Evolutionary conservation across 2,888 invertebrate genomes (phyloP).

Genomic region (Dendrolimus pini): DNA sequence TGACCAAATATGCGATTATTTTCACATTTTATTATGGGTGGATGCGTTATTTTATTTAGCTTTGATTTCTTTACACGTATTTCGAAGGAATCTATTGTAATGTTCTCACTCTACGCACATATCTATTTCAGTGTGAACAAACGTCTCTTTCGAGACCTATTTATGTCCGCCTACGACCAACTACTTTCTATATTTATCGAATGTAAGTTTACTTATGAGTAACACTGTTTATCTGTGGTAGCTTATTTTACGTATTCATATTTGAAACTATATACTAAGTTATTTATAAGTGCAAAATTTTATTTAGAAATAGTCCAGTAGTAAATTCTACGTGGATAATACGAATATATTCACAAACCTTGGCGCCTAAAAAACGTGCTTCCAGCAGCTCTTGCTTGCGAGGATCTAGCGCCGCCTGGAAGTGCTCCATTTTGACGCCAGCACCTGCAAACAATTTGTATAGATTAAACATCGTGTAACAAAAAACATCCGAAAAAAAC

Average conservation of each 20-base stretch:
- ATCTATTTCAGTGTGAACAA: conserved; percentile 12
- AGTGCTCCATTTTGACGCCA: conserved; percentile 97
- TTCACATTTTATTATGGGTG: too few relatives aligned
- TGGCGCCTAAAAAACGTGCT: conserved; percentile 96
- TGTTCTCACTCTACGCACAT: conserved; percentile 1
- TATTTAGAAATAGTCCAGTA: too few relatives aligned
- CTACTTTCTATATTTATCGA: conserved; percentile 4
- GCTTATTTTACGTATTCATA: too few relatives aligned
- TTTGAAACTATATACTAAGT: too few relatives aligned
- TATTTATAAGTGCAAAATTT: too few relatives aligned
- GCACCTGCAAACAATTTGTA: conserved; percentile 77
- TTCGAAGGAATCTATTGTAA: not conserved
- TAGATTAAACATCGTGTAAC: too few relatives aligned
- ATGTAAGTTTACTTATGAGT: not conserved
- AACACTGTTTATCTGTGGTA: not conserved
- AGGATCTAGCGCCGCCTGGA: conserved; percentile 97
- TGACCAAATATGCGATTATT: too few relatives aligned
- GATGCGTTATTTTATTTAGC: too few relatives aligned
- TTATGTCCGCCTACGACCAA: conserved; percentile 1
- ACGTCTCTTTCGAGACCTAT: not conserved
- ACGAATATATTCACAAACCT: conserved; percentile 79
- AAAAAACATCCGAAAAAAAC: too few relatives aligned
- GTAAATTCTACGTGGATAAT: too few relatives aligned
- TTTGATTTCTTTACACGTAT: too few relatives aligned
- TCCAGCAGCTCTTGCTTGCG: conserved; percentile 99